A percentile compares a stretch with the other conserved stretches of the same genome.
These are phyloP conservation scores for Drosophila robusta DNA, from an alignment of 2,888 invertebrate species.

Conservation along the genomic window DNA sequence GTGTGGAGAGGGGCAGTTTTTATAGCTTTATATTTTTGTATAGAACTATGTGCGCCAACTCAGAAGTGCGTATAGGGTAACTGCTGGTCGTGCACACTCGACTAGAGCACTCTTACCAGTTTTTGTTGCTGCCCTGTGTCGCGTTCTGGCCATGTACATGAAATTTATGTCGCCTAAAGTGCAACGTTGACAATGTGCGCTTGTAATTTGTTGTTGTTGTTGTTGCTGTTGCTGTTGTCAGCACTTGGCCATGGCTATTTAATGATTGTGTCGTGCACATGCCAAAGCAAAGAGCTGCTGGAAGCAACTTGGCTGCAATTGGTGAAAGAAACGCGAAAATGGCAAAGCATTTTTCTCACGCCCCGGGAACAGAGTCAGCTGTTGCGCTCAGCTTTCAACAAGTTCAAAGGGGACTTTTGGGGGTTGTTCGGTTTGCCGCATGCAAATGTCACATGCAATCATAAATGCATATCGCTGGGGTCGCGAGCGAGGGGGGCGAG, in stretches of 20 bases:
- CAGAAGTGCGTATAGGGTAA: background rate
- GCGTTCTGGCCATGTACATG: slow-evolving; percentile 62
- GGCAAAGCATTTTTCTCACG: slow-evolving; percentile 42
- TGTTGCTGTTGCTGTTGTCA: slow-evolving; percentile 59
- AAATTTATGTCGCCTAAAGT: slow-evolving; percentile 80
- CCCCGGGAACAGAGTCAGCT: slow-evolving; percentile 46
- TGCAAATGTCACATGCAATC: slow-evolving; percentile 77
- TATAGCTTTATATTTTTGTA: no score
- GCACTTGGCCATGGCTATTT: slow-evolving; percentile 78
- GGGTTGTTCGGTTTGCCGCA: slow-evolving; percentile 9
- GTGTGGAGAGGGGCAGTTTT: no score
- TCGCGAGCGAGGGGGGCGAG: background rate
- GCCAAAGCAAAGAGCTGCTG: slow-evolving; percentile 51
- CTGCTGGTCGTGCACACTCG: background rate
- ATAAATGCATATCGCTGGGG: slow-evolving; percentile 70
- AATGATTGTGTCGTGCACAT: slow-evolving; percentile 79
- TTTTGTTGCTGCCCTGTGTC: slow-evolving; percentile 22
- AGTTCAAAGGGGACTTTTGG: slow-evolving; percentile 13
- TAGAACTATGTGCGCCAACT: background rate
- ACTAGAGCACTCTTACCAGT: background rate
- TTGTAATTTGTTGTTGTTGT: slow-evolving; percentile 72
- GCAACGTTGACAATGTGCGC: slow-evolving; percentile 80
- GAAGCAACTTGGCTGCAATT: slow-evolving; percentile 22
- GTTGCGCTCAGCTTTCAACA: slow-evolving; percentile 48
- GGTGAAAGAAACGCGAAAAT: slow-evolving; percentile 47